Conservation (phyloP, 2,888 invertebrate species). For the Apoderus coryli region DNA sequence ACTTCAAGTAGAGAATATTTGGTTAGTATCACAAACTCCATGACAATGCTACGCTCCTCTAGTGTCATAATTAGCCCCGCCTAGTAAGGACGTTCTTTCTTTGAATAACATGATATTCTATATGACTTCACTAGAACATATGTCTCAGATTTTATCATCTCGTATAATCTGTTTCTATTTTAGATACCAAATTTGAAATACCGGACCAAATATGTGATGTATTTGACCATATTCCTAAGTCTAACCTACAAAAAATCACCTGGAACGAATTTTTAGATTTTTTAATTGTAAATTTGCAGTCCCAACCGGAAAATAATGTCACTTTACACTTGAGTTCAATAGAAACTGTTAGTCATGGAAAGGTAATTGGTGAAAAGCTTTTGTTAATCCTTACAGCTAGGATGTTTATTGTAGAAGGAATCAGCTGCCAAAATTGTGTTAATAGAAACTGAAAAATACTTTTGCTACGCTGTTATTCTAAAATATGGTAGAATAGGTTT, state of each 20-base stretch:
- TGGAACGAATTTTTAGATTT: slow-evolving; percentile 32
- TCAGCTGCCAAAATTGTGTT: slow-evolving; percentile 41
- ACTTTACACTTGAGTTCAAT: slow-evolving; percentile 20
- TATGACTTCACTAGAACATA: no score
- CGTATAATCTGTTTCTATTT: no score
- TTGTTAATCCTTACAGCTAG: no score
- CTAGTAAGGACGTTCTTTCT: no score
- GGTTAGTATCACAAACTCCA: no score
- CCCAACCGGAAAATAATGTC: slow-evolving; percentile 16
- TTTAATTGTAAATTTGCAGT: slow-evolving; percentile 23
- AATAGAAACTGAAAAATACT: slow-evolving; percentile 38
- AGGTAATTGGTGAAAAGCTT: slow-evolving; percentile 20
- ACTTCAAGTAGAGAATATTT: no score
- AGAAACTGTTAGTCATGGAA: slow-evolving; percentile 23
- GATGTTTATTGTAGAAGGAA: slow-evolving; percentile 45
- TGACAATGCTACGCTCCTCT: no score
- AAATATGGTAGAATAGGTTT: slow-evolving; percentile 44
- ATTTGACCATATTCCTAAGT: slow-evolving; percentile 26
- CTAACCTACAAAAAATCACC: slow-evolving; percentile 20
- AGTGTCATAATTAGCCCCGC: no score
- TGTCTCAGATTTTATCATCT: no score
- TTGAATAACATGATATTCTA: no score
- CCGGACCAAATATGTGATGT: no score
- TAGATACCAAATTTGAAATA: no score
- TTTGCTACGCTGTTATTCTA: slow-evolving; percentile 44